phyloP scores from a whole-genome alignment of 2,113 vertebrate species.

The Lagenorhynchus albirostris region DNA sequence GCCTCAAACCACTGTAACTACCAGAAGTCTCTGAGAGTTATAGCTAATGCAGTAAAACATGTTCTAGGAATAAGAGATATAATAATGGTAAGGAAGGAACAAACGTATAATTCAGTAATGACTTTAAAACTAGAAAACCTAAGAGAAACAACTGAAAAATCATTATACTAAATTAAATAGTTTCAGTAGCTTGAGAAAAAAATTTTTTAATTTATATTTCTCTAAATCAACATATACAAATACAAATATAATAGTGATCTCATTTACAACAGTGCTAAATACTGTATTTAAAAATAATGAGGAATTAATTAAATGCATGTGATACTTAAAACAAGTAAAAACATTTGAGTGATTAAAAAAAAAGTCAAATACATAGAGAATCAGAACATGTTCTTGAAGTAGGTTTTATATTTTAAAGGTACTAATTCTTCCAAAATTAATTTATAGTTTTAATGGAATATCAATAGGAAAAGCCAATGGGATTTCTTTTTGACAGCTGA shows the following conservation, averaged over 20 bases:
- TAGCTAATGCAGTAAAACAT: neutral
- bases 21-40: neutral
- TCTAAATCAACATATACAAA: neutral
- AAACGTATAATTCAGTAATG: neutral
- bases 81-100: neutral
- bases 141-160: neutral
- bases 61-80: neutral
- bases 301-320: neutral
- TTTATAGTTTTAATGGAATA: neutral
- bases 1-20: neutral
- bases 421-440: slow-evolving; percentile 7
- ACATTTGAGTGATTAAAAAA: neutral
- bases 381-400: neutral
- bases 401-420: neutral
- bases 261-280: neutral
- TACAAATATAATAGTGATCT: neutral
- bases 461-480: neutral
- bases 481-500: neutral
- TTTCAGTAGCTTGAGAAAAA: neutral
- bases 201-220: neutral
- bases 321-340: slow-evolving; percentile 12
- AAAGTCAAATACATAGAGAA: neutral
- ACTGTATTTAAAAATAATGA: neutral
- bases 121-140: neutral
- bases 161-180: neutral